These are phyloP conservation scores for Callopanchax toddi DNA, from an alignment of 2,113 vertebrate species.

Conservation along the genomic window DNA sequence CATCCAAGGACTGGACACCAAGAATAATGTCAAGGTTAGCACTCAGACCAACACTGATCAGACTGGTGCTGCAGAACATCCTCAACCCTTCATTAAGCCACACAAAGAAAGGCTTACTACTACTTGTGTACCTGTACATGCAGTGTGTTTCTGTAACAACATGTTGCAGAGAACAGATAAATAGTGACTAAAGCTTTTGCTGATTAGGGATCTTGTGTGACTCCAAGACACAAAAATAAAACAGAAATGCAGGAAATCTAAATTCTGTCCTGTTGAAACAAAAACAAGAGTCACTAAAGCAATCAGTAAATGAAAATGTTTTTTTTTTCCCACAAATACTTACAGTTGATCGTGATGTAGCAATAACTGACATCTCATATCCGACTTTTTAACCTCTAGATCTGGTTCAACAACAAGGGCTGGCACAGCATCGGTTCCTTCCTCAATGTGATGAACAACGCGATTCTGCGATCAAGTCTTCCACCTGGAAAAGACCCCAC, in stretches of 20 bases:
- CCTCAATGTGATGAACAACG: slow-evolving; percentile 97
- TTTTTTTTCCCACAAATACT: too few species aligned
- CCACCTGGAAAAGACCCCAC: slow-evolving; percentile 83
- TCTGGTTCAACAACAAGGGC: slow-evolving; percentile 99
- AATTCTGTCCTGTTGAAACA: neutral
- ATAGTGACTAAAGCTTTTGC: too few species aligned
- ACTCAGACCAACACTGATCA: neutral
- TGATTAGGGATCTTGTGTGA: too few species aligned
- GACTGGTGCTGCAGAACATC: neutral
- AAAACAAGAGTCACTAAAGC: neutral
- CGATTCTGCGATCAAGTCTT: slow-evolving; percentile 88
- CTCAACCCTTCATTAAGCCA: neutral
- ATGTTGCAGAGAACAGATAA: too few species aligned
- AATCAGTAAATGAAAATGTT: too few species aligned
- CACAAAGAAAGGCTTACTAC: neutral
- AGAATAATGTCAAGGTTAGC: slow-evolving; percentile 94
- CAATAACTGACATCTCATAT: slow-evolving; percentile 16
- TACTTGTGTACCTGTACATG: neutral
- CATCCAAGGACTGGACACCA: slow-evolving; percentile 90
- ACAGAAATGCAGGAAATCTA: neutral
- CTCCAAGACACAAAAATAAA: too few species aligned
- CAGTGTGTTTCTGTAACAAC: too few species aligned
- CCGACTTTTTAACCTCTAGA: slow-evolving; percentile 74
- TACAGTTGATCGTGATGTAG: neutral
- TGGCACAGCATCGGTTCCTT: slow-evolving; percentile 96